Evolutionary conservation across 2,797 vertebrate species (phyloP).

Genomic region (Pangasius macronema): DNA sequence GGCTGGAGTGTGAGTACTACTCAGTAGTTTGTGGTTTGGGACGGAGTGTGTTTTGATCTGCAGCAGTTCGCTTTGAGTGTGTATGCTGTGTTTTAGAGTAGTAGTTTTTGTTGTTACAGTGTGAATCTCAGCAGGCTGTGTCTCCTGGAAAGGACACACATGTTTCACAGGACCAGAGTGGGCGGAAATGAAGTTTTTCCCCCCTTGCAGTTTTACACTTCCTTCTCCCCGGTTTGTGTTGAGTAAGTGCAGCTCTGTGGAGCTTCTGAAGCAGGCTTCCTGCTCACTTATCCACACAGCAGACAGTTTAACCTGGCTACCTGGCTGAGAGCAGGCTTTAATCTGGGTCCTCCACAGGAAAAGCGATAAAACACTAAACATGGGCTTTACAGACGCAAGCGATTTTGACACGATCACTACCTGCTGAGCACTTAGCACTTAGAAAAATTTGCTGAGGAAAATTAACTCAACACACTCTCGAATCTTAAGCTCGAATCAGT

Average conservation of each 20-base stretch:
- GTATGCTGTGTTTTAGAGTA: background rate
- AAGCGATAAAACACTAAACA: background rate
- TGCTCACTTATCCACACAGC: background rate
- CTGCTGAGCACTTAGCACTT: too few species aligned
- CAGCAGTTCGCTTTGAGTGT: background rate
- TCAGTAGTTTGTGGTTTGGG: background rate
- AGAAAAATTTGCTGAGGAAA: too few species aligned
- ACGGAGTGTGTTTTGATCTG: background rate
- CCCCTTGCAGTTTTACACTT: background rate
- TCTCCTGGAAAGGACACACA: background rate
- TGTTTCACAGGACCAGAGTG: background rate
- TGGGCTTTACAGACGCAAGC: background rate
- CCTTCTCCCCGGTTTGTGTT: background rate
- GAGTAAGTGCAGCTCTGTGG: background rate
- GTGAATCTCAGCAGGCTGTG: background rate
- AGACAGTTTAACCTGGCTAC: background rate
- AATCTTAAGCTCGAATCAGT: background rate
- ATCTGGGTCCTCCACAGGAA: background rate
- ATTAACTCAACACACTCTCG: too few species aligned
- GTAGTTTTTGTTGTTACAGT: background rate
- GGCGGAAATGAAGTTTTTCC: conserved; percentile 9
- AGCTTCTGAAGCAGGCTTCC: background rate
- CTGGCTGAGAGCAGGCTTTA: background rate
- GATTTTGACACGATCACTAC: too few species aligned
- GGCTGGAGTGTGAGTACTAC: too few species aligned